Percentiles rank a stretch among this genome's conserved stretches.
These are phyloP conservation scores for Atta texana DNA, from an alignment of 1,140 invertebrate genomes.

Conservation along the genomic window DNA sequence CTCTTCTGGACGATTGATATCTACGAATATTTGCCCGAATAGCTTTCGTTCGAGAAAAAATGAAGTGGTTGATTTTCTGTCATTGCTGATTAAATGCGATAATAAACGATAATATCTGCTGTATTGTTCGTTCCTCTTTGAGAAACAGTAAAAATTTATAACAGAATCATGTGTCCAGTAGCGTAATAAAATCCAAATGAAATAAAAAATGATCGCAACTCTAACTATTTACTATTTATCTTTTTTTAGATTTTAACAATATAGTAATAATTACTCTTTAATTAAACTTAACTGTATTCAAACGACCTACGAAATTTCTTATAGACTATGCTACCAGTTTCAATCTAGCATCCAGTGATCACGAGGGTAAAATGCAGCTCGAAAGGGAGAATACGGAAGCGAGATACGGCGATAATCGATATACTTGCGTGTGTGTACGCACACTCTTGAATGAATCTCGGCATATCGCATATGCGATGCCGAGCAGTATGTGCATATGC, in stretches of 20 bases:
- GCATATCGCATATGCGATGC: constrained; percentile 66
- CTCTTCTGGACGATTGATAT: constrained; percentile 71
- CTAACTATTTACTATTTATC: not conserved
- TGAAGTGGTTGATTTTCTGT: not conserved
- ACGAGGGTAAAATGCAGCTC: constrained; percentile 18
- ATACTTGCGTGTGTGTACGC: constrained; percentile 38
- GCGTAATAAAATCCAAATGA: not conserved
- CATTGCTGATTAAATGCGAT: constrained; percentile 8
- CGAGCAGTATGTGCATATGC: constrained; percentile 81
- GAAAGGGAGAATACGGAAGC: constrained; percentile 11
- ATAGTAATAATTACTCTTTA: not conserved
- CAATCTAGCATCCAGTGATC: not conserved
- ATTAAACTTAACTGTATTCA: not conserved
- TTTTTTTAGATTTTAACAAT: not conserved
- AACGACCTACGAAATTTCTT: not conserved
- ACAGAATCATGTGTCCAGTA: not conserved
- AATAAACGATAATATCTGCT: not conserved
- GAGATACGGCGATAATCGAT: constrained; percentile 44
- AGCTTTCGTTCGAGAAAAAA: constrained; percentile 19
- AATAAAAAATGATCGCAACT: not conserved
- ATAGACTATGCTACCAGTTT: not conserved
- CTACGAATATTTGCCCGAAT: constrained; percentile 58
- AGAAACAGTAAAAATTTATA: not conserved
- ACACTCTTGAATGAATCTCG: constrained; percentile 41
- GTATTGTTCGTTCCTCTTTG: no score